Evolutionary conservation across 1,140 invertebrate species (phyloP), one percentile per base, ranked within the genome.

Genomic region (Ylistrum balloti): DNA sequence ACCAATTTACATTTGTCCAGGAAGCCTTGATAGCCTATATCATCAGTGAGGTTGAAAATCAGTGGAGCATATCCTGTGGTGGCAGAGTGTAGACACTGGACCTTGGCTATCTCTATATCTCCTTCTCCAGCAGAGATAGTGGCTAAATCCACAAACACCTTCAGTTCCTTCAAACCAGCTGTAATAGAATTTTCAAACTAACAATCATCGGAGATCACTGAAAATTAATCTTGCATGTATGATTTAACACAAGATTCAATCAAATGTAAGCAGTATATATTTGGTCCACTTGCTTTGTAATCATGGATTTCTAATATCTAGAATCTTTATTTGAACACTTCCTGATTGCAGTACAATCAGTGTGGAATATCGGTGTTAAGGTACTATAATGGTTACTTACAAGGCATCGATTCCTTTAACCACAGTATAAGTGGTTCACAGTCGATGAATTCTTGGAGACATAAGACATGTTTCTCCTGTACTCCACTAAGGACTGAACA

Each of bases 101-200:
- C 95, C 56, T 93, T 93, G 7, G 91, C 93, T 33, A 95, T 92
- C 85, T 94, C 93, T 89, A 93, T 92, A 41, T 95, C 93, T 33
- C 93, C 94, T 90, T 95, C 95, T 17, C 95, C 95, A 91, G 95
- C 95, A 0, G 93, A 94, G 33, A 95, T 96, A 90, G 92, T 94
- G 15, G 95, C 95, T 45, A 96, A 90, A 86, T 96, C 95, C 38
- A 96, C 95, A 91, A 96, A 94, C 28, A 96, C 95, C 74, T 96
- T 96, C 34, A 96, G 86, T 90, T 96, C 94, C 90, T 95, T 95
- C 85, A 93, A 33, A 33, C 93, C 94, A 87, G 85, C 93, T 92
- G 91, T 3, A 90, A 88, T 48, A 90, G 33, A 34, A 86, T 33
- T 20, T 17, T 89, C 9, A 56, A 86, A 48, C 13, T 33, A 41